Conservation (phyloP, 1,140 invertebrate genomes). For the Psilanteris sp. region DNA sequence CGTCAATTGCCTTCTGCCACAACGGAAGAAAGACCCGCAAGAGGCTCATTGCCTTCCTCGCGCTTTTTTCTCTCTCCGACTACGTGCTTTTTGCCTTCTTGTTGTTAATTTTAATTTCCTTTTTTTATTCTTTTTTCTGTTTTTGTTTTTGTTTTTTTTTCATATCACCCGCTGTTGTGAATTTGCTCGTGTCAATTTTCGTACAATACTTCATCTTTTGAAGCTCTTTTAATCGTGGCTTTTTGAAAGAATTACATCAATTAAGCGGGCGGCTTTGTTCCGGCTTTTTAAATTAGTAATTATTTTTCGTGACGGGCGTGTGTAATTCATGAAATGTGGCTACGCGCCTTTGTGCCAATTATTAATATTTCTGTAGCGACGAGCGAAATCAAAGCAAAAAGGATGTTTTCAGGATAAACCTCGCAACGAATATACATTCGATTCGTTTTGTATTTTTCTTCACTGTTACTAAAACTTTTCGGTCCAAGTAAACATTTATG, state of each 20-base stretch:
- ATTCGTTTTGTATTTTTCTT: conserved; percentile 4
- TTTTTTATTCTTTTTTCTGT: conserved; percentile 6
- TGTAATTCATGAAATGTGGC: conserved; percentile 39
- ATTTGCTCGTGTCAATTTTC: conserved; percentile 58
- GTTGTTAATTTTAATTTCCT: conserved; percentile 50
- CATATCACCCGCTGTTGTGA: conserved; percentile 46
- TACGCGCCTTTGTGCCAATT: conserved; percentile 31
- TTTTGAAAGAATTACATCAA: conserved; percentile 59
- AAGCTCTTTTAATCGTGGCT: conserved; percentile 31
- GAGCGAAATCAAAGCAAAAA: conserved; percentile 26
- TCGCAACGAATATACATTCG: conserved; percentile 6
- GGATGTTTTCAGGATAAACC: conserved; percentile 18
- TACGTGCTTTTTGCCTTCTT: conserved; percentile 36
- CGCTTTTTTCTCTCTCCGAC: conserved; percentile 35
- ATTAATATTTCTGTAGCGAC: conserved; percentile 43
- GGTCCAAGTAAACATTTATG: too few species aligned
- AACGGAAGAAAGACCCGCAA: conserved; percentile 62
- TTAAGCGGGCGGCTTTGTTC: conserved; percentile 52
- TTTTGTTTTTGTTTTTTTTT: conserved; percentile 17
- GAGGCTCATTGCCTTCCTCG: conserved; percentile 60
- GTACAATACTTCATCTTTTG: conserved; percentile 49
- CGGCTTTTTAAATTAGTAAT: conserved; percentile 60
- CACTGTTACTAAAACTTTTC: neutral
- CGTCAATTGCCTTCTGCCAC: conserved; percentile 70
- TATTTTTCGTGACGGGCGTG: conserved; percentile 48